Evolutionary conservation across 2,113 vertebrate genomes (phyloP), one percentile per base, ranked within the genome.

Genomic region (Phalacrocorax brasilianus): DNA sequence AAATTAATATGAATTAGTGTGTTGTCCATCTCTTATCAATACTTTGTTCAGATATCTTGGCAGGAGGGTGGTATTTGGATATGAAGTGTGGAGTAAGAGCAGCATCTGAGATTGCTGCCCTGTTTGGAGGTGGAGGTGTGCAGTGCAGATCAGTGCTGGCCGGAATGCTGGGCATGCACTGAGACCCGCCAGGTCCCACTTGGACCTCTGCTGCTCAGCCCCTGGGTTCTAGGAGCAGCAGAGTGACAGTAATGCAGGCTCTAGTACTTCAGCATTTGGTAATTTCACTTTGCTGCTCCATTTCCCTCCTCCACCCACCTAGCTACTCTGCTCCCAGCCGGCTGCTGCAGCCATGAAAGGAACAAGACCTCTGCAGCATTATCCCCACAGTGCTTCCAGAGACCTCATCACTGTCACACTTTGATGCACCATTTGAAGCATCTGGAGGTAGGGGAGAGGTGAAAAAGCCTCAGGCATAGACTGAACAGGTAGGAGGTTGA

Each of bases 211-310:
- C 63, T 66, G 63, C 68, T 75, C 3, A 1, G 14, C 20, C 61
- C n/a, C 30, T 5, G 7, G 35, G 32, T 59, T 70, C 32, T 15
- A 4, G n/a, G 50, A 82, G 61, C 67, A 40, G 32, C 63, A 38
- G 62, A 56, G 42, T 38, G 44, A 63, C 65, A 45, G 33, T 77
- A 81, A 68, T 6, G 26, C 11, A 45, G 87, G 47, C 58, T 72
- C 62, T 26, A 30, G 56, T 2, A 1, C 30, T 53, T 35, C 61
- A 38, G 38, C 1, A 0, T 27, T 45, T 4, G 24, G 32, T 59
- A 78, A 77, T 91, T 85, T 59, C 70, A 50, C 79, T 85, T 92
- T 85, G 21, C 83, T 81, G 63, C 83, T 93, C 79, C 70, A 55
- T 91, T 81, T 88, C 78, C n/a, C 32, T 72, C 32, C 35, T 65